phyloP scores from a whole-genome alignment of 2,888 invertebrate genomes.

The Hirtodrosophila trivittata region DNA sequence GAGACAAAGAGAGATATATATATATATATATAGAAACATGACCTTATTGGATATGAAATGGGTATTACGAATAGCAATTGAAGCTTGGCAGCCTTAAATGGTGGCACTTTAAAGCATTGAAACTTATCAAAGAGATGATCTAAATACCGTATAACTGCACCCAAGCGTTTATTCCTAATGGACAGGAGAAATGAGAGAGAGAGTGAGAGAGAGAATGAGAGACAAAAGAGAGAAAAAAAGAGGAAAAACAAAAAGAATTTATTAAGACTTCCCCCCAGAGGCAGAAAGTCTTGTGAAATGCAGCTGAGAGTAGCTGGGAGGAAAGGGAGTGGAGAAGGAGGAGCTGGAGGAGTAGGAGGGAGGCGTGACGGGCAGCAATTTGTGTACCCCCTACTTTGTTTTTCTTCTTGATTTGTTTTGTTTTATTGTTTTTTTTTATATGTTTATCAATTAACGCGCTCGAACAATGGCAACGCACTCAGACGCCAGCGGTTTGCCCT shows the following conservation, averaged over 20 bases:
- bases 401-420: constrained; percentile 7
- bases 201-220: constrained; percentile 11
- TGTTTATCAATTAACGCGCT: constrained; percentile 71
- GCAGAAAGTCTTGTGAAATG: background rate
- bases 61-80: too few relatives aligned
- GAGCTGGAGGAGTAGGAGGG: too few relatives aligned
- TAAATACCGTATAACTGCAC: constrained; percentile 42
- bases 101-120: constrained; percentile 29
- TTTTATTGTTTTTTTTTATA: constrained; percentile 38
- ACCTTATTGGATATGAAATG: too few relatives aligned
- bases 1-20: too few relatives aligned
- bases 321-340: too few relatives aligned
- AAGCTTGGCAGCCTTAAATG: too few relatives aligned
- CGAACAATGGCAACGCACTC: constrained; percentile 69
- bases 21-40: too few relatives aligned
- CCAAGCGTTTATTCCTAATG: constrained; percentile 45
- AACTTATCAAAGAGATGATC: constrained; percentile 47
- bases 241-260: constrained; percentile 36
- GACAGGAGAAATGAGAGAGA: constrained; percentile 19
- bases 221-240: constrained; percentile 10
- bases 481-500: constrained; percentile 45
- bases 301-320: constrained; percentile 6
- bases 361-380: too few relatives aligned
- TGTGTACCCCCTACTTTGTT: background rate
- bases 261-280: constrained; percentile 31